Evolutionary conservation across 1,140 invertebrate genomes (phyloP).

Genomic region (Limonius californicus): DNA sequence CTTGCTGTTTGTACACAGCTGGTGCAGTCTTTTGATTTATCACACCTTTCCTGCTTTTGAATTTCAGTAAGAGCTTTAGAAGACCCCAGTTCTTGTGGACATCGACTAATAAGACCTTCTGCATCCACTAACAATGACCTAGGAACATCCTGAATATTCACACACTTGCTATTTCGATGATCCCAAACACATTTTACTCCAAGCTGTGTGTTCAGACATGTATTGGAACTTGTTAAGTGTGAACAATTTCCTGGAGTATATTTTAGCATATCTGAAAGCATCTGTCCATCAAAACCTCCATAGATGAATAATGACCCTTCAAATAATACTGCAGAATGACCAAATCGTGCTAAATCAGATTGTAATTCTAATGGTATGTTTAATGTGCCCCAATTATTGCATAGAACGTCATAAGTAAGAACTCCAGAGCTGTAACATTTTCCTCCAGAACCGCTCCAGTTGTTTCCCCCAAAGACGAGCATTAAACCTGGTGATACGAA

Average conservation of each 20-base stretch:
- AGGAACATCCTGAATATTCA: conserved; percentile 53
- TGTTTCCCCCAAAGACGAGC: conserved; percentile 93
- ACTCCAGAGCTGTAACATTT: conserved; percentile 88
- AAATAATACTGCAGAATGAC: conserved; percentile 72
- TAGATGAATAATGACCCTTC: conserved; percentile 72
- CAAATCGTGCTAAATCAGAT: conserved; percentile 71
- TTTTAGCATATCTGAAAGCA: conserved; percentile 74
- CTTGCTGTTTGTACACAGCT: conserved; percentile 73
- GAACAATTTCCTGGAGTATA: conserved; percentile 74
- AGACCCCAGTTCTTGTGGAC: conserved; percentile 51
- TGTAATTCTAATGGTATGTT: conserved; percentile 56
- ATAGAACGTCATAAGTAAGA: conserved; percentile 81
- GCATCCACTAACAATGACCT: conserved; percentile 44
- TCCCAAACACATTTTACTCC: conserved; percentile 85
- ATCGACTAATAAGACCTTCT: conserved; percentile 36
- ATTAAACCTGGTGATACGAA: conserved; percentile 80
- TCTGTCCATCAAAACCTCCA: conserved; percentile 79
- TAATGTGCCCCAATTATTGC: conserved; percentile 69
- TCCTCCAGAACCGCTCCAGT: conserved; percentile 82
- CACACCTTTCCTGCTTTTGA: conserved; percentile 55
- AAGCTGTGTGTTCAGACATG: conserved; percentile 63
- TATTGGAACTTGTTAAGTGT: conserved; percentile 55
- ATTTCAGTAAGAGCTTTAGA: conserved; percentile 50
- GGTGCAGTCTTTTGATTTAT: conserved; percentile 62
- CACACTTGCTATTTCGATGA: conserved; percentile 57